Evolutionary conservation across 1,140 invertebrate genomes (phyloP).

Genomic region (Eurytemora carolleeae): DNA sequence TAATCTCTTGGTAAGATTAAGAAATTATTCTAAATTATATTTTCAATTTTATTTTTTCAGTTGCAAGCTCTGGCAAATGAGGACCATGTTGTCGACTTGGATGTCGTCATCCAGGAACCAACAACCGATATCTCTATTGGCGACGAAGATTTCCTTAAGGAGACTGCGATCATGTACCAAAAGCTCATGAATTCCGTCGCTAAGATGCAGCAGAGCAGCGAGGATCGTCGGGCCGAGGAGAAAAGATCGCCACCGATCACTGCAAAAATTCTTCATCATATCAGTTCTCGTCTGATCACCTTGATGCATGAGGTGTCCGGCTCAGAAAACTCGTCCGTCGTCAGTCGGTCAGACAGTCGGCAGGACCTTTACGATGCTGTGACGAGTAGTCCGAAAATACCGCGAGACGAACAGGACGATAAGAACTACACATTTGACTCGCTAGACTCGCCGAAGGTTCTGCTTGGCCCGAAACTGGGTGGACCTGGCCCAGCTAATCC

Average conservation of each 20-base stretch:
- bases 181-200: constrained; percentile 31
- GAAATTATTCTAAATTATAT: constrained; percentile 72
- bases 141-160: constrained; percentile 26
- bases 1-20: no score
- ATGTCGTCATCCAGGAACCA: constrained; percentile 34
- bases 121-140: constrained; percentile 20
- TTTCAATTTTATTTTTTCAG: no score
- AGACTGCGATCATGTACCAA: constrained; percentile 60
- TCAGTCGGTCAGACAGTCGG: constrained; percentile 18
- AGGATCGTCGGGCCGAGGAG: not conserved
- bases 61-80: constrained; percentile 18
- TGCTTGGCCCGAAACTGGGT: not conserved
- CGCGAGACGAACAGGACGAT: not conserved
- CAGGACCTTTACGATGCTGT: constrained; percentile 30
- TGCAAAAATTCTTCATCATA: constrained; percentile 77
- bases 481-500: not conserved
- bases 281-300: constrained; percentile 63
- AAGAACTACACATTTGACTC: not conserved
- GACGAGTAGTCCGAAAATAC: not conserved
- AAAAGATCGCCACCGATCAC: constrained; percentile 54
- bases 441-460: not conserved
- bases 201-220: not conserved
- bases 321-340: constrained; percentile 16
- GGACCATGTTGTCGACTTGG: constrained; percentile 20
- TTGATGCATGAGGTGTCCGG: constrained; percentile 87